These are phyloP conservation scores for Gandaritis pyraliata DNA, from an alignment of 2,888 invertebrate species.

Conservation along the genomic window DNA sequence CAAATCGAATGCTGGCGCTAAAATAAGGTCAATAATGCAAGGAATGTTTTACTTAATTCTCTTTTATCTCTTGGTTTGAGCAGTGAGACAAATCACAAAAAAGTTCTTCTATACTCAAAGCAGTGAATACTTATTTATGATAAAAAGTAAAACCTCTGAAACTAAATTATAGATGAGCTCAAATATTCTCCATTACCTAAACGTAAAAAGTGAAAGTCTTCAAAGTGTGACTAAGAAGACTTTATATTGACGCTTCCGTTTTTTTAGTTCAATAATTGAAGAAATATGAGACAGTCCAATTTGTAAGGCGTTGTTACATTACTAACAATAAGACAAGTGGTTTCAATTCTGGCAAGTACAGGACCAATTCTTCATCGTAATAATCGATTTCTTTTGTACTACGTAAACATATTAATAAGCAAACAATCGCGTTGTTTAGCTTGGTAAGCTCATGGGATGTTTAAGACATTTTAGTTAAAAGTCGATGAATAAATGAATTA, in stretches of 20 bases:
- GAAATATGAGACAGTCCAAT: slow-evolving; percentile 1
- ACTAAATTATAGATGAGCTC: background rate
- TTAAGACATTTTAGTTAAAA: no score
- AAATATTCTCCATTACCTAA: background rate
- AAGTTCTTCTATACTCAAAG: no score
- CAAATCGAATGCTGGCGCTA: background rate
- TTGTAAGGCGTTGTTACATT: background rate
- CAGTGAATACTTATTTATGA: no score
- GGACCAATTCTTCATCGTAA: background rate
- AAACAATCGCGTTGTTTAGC: no score
- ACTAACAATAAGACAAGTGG: background rate
- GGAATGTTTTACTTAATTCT: no score
- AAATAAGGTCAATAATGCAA: background rate
- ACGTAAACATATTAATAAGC: no score
- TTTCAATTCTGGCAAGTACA: background rate
- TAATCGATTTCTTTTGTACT: no score
- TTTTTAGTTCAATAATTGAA: slow-evolving; percentile 5
- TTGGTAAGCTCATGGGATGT: no score
- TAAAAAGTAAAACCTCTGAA: no score
- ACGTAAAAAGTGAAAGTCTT: background rate
- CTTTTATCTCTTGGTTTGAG: no score
- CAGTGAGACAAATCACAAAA: no score
- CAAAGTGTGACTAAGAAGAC: background rate
- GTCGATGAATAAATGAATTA: no score
- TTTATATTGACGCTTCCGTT: slow-evolving; percentile 9